Evolutionary conservation across 2,113 vertebrate genomes (phyloP).

Genomic region (Halichoerus grypus): DNA sequence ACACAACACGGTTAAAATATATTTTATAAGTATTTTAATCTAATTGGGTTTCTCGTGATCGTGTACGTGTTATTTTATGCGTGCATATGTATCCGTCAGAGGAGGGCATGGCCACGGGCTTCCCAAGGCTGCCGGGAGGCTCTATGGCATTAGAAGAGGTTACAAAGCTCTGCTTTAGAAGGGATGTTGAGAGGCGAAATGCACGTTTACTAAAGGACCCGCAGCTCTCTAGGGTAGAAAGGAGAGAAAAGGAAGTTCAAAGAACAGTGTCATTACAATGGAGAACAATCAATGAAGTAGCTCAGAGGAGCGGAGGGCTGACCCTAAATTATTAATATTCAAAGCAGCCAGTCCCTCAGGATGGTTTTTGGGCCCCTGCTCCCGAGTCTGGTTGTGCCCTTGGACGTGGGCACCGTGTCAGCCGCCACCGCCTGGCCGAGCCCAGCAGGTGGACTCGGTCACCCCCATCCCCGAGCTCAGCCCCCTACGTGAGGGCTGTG

Average conservation of each 20-base stretch:
- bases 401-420: accelerated
- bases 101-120: neutral
- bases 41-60: neutral
- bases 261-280: accelerated
- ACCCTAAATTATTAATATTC: neutral
- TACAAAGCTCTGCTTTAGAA: neutral
- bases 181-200: accelerated
- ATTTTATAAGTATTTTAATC: too few species aligned
- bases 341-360: neutral
- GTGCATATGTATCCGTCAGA: accelerated
- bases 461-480: accelerated
- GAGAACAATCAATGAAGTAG: accelerated
- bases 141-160: accelerated
- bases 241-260: neutral
- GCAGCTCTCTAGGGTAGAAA: neutral
- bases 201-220: neutral
- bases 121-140: neutral
- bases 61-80: accelerated
- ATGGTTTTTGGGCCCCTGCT: accelerated
- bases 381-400: neutral
- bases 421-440: accelerated
- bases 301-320: accelerated
- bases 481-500: accelerated
- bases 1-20: neutral
- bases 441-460: accelerated